Evolutionary conservation across 2,797 vertebrate species (phyloP), one percentile per base, ranked within the genome.

Genomic region (Pygocentrus nattereri): DNA sequence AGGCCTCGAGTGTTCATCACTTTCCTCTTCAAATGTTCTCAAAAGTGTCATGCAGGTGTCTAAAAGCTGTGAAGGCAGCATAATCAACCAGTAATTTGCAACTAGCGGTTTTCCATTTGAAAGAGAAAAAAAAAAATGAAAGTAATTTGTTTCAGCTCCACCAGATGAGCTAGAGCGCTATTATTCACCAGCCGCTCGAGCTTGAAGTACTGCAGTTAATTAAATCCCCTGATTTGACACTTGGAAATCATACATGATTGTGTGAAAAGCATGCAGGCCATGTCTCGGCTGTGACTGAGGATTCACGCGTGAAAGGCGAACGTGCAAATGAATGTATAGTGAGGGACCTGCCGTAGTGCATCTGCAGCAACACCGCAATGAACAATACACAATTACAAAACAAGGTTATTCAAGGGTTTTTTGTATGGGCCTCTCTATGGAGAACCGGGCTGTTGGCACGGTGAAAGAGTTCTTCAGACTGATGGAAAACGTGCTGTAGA

Each of bases 141-240:
- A 30, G 52, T 71, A 54, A 83, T 83, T 78, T 76, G 61, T 73
- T 76, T 74, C 73, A 41, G 81, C 86, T 85, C 56, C 56, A 72
- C 49, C 72, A 21, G 84, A 74, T 64, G 21, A 31, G 56, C 61
- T 67, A 70, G 81, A 89, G 86, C 31, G 41, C 41, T 72, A 56
- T 54, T 49, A 82, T 88, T 87, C 89, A 74, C 78, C 78, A 82
- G 87, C 71, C 79, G 62, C 85, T 89, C 84, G 80, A 84, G 84
- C 82, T 88, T 85, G 81, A 86, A 88, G 88, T 88, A 85, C 76
- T 82, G 52, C 72, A 86, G 87, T 91, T 90, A 91, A 93, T 92
- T 92, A 88, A 88, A 86, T 91, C 68, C 83, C 82, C 16, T 4
- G 78, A 89, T 86, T 77, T 85, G 90, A 90, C 78, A 76, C 78